Evolutionary conservation across 2,797 vertebrate species (phyloP), one percentile per base, ranked within the genome.

Genomic region (Molossus molossus): DNA sequence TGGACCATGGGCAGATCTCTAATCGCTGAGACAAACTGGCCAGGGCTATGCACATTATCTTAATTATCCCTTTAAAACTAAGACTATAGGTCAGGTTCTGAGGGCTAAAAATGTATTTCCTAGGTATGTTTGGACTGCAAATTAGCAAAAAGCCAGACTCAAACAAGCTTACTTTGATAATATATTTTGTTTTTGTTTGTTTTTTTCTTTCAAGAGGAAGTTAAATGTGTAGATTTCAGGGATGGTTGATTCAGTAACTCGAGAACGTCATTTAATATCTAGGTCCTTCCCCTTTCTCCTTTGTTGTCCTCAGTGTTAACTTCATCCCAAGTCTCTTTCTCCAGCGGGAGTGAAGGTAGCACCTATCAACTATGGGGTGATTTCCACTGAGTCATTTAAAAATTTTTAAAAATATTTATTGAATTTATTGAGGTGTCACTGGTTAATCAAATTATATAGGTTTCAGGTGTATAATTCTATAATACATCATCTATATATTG

Each of bases 161-260:
- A 84, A 87, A 58, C 57, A 85, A 92, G 18, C 27, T 55, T 75
- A 84, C 53, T 87, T 57, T 40, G 18, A 89, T 72, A 76, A 29
- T 23, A 60, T 45, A 2, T 14, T 48, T 25, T 70, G 3, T 55
- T 1, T 67, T 85, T 73, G 69, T 58, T 15, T 29, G 5, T 27
- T 53, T 73, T 75, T 58, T 15, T 29, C 7, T 27, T 53, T 33
- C 45, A 64, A 33, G 6, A n/a, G 67, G 72, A 90, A 90, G 15
- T 92, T 83, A 53, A 87, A 84, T 18, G 15, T 60, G 23, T 79
- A 67, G 14, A 21, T 7, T 40, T 27, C n/a, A 48, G 21, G 53
- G 13, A 9, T 90, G 33, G 3, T 40, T 60, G 69, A 77, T 6
- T 29, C 6, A 55, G 17, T 15, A 50, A 58, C 27, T 75, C 4